A percentile compares a stretch with the other conserved stretches of the same genome.
phyloP scores from a whole-genome alignment of 2,888 invertebrate species.

The Seira musarum region DNA sequence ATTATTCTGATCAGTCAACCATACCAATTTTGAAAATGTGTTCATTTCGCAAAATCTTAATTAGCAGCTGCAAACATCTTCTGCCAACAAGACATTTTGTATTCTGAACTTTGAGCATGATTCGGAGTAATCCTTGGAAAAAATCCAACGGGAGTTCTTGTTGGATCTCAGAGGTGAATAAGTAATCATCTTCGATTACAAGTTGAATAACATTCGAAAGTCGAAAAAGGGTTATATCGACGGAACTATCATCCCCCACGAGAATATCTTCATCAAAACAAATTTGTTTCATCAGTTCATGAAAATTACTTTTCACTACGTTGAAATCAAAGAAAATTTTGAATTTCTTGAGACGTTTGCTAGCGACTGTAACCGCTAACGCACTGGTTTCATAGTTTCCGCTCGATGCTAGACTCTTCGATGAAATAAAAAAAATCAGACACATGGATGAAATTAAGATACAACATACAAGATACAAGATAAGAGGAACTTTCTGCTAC shows the following conservation, averaged over 20 bases:
- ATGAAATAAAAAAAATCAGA: too few relatives aligned
- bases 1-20: too few relatives aligned
- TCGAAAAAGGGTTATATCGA: slow-evolving; percentile 5
- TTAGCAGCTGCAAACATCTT: slow-evolving; percentile 30
- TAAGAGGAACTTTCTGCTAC: too few relatives aligned
- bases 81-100: slow-evolving; percentile 5
- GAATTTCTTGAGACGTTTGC: slow-evolving; percentile 27
- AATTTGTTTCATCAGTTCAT: neutral
- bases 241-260: neutral
- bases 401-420: slow-evolving; percentile 27
- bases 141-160: slow-evolving; percentile 27
- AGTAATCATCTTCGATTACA: slow-evolving; percentile 26
- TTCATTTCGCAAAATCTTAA: slow-evolving; percentile 16
- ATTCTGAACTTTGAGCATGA: slow-evolving; percentile 24
- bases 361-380: slow-evolving; percentile 19
- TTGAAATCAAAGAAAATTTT: slow-evolving; percentile 28
- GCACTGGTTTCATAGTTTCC: slow-evolving; percentile 27
- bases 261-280: neutral
- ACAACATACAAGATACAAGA: too few relatives aligned
- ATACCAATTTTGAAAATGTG: slow-evolving; percentile 16
- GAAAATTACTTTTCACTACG: slow-evolving; percentile 8
- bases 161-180: slow-evolving; percentile 26
- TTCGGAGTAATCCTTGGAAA: slow-evolving; percentile 9
- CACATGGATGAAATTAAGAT: too few relatives aligned
- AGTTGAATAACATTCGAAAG: slow-evolving; percentile 44